Percentiles rank a stretch among this genome's conserved stretches.
Evolutionary conservation across 2,888 invertebrate genomes (phyloP).

Genomic region (Chirona hameri): DNA sequence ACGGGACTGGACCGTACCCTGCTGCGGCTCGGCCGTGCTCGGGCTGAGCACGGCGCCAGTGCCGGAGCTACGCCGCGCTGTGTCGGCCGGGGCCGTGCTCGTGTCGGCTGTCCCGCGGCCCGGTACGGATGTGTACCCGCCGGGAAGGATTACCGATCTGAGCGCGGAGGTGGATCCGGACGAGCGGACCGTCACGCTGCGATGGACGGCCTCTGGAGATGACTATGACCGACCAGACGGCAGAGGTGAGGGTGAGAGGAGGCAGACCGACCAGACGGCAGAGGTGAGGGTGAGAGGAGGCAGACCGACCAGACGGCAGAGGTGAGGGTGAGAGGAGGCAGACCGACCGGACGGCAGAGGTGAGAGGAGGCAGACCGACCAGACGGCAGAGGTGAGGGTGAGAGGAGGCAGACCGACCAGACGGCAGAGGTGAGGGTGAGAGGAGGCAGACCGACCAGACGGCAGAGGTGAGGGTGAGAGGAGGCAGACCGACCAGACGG

Average conservation of each 20-base stretch:
- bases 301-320: too few relatives aligned
- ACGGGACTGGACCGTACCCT: conserved; percentile 33
- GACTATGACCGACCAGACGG: conserved; percentile 43
- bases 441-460: too few relatives aligned
- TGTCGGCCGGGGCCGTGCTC: conserved; percentile 28
- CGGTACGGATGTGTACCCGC: conserved; percentile 46
- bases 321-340: too few relatives aligned
- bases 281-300: too few relatives aligned
- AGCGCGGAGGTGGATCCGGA: conserved; percentile 50
- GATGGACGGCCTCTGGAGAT: conserved; percentile 59
- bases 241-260: conserved; percentile 2
- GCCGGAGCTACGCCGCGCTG: background rate
- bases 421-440: too few relatives aligned
- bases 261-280: too few relatives aligned
- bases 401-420: too few relatives aligned
- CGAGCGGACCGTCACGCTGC: conserved; percentile 53
- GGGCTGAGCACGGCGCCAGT: background rate
- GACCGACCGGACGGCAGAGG: too few relatives aligned
- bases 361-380: too few relatives aligned
- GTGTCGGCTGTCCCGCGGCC: conserved; percentile 41
- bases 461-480: too few relatives aligned
- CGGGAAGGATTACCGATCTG: conserved; percentile 57
- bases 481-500: too few relatives aligned
- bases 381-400: too few relatives aligned
- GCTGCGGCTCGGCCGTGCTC: conserved; percentile 33